Evolutionary conservation across 92 coral and sea anemone species (phyloP), one percentile per base, ranked within the genome.

Genomic region (Porites evermanni): DNA sequence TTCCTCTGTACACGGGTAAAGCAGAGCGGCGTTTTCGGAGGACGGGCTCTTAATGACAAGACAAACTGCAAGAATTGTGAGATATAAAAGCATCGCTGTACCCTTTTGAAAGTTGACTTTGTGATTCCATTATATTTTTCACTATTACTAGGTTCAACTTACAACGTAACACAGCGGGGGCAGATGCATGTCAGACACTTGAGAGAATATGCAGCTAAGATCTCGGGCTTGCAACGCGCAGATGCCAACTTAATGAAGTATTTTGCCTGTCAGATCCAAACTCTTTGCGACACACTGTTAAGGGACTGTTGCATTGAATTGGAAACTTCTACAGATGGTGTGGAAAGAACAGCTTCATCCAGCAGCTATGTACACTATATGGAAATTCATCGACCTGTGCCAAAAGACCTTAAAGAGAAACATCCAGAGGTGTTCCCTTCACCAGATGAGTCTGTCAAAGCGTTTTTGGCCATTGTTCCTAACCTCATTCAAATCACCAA

Each of bases 401-500:
- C 82, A 5, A 29, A 38, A n/a, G 58, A 47, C 0, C 26, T 67
- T 17, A 32, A 26, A 9, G 2, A 12, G 14, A 78, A n/a, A 16
- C 64, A 64, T 19, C 71, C n/a, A 78, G 32, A 6, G 70, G 14
- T 78, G 13, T 38, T 26, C 11, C 64, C 82, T 7, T 78, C 60
- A n/a, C n/a, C 69, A 17, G 10, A 14, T 29, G 82, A 29, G 32
- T 78, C 26, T 3, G 17, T 32, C 18, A 24, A 2, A n/a, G 19
- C 20, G 8, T 78, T 61, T 56, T 6, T 60, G 1, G 29, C 21
- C 16, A 17, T 78, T 61, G 32, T 78, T 23, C 70, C 82, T 8
- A 9, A 63, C n/a, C 59, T 78, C 70, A 78, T 78, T 78, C 82
- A 78, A 78, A 67, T n/a, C 54, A n/a, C 64, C 2, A 78, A 78